Conservation (phyloP, 1,140 invertebrate genomes). For the Drosophila aff. region DNA sequence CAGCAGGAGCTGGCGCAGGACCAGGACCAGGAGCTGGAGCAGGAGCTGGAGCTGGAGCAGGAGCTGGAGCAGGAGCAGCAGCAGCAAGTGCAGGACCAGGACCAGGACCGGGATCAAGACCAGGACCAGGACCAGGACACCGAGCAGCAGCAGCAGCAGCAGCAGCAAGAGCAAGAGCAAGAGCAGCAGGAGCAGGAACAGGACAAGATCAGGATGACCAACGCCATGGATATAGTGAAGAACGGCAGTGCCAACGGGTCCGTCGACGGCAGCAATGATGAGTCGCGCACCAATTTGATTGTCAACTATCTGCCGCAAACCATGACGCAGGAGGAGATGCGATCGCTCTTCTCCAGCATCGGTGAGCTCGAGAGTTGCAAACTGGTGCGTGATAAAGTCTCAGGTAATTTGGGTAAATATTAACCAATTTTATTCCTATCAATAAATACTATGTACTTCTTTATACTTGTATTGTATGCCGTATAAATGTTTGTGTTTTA, state of each 20-base stretch:
- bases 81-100: slow-evolving; percentile 12
- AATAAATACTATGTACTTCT: neutral
- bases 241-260: slow-evolving; percentile 88
- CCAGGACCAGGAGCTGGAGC: slow-evolving; percentile 1
- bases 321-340: slow-evolving; percentile 96
- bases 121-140: neutral
- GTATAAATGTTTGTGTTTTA: no score
- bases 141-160: neutral
- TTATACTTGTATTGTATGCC: neutral
- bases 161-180: neutral
- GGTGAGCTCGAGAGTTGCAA: slow-evolving; percentile 96
- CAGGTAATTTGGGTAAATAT: slow-evolving; percentile 87
- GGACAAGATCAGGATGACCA: slow-evolving; percentile 74
- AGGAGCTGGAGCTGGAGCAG: neutral
- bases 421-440: slow-evolving; percentile 57
- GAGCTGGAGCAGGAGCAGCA: slow-evolving; percentile 2
- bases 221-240: slow-evolving; percentile 85
- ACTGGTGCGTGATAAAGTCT: slow-evolving; percentile 95
- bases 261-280: slow-evolving; percentile 86
- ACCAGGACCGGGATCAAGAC: neutral
- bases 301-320: slow-evolving; percentile 97
- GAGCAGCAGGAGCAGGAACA: slow-evolving; percentile 1
- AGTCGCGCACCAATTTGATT: slow-evolving; percentile 92
- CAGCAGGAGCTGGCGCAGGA: slow-evolving; percentile 13
- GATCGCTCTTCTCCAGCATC: slow-evolving; percentile 93